Evolutionary conservation across 2,888 invertebrate genomes (phyloP).

Genomic region (Hypena proboscidalis): DNA sequence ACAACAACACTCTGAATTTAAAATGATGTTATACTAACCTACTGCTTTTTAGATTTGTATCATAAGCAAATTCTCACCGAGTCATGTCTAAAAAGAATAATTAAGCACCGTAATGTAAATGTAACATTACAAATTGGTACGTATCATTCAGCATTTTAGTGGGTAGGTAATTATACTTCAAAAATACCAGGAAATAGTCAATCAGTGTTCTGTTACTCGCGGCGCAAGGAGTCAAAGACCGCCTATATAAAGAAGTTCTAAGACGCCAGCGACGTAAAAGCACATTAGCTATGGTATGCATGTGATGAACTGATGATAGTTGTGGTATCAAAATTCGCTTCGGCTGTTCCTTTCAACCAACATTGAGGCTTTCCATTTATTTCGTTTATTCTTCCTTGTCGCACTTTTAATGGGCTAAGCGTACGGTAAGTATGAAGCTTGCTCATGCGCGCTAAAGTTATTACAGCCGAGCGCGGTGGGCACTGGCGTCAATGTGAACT

Average conservation of each 20-base stretch:
- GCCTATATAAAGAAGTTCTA: conserved; percentile 55
- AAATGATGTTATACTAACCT: conserved; percentile 53
- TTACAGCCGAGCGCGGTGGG: conserved; percentile 43
- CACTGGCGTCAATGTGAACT: conserved; percentile 59
- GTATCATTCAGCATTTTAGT: conserved; percentile 52
- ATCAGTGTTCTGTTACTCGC: conserved; percentile 63
- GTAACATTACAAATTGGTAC: conserved; percentile 52
- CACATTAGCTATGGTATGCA: conserved; percentile 67
- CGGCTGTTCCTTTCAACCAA: conserved; percentile 42
- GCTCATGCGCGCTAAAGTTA: conserved; percentile 24
- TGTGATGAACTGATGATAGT: conserved; percentile 60
- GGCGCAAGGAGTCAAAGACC: conserved; percentile 69
- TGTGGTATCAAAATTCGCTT: conserved; percentile 47
- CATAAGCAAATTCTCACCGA: conserved; percentile 42
- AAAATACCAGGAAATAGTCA: conserved; percentile 59
- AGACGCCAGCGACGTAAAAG: conserved; percentile 55
- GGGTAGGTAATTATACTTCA: conserved; percentile 50
- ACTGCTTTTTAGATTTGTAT: conserved; percentile 46
- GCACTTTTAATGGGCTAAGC: conserved; percentile 34
- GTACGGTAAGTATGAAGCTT: conserved; percentile 32
- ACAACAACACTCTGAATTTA: conserved; percentile 42
- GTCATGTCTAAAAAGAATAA: conserved; percentile 42
- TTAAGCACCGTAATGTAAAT: conserved; percentile 48
- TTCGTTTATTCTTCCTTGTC: conserved; percentile 36
- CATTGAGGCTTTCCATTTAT: conserved; percentile 27